These are phyloP conservation scores for Theretra japonica DNA, from an alignment of 2,888 invertebrate species.

Conservation along the genomic window DNA sequence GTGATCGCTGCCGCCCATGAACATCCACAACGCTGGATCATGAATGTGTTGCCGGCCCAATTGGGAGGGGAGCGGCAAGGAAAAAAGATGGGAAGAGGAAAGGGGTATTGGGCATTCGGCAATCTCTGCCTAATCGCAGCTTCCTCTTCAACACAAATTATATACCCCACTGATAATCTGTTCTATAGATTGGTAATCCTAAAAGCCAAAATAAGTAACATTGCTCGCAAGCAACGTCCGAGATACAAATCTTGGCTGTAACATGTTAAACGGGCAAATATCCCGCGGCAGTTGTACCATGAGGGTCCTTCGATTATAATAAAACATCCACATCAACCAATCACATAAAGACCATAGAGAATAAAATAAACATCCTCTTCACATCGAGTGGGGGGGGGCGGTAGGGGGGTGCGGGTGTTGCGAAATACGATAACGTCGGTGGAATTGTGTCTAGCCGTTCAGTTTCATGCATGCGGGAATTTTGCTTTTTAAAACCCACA, in stretches of 20 bases:
- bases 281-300: background rate
- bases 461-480: slow-evolving; percentile 50
- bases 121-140: no score
- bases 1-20: no score
- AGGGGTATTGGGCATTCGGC: no score
- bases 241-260: background rate
- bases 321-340: slow-evolving; percentile 55
- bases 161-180: no score
- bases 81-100: no score
- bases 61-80: no score
- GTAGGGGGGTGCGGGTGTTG: slow-evolving; percentile 39
- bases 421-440: slow-evolving; percentile 58
- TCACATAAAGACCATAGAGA: slow-evolving; percentile 54
- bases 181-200: no score
- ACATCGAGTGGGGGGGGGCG: slow-evolving; percentile 40
- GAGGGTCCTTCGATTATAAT: slow-evolving; percentile 35
- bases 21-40: no score
- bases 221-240: no score
- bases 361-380: slow-evolving; percentile 56
- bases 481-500: slow-evolving; percentile 52
- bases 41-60: no score
- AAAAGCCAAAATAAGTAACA: no score
- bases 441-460: slow-evolving; percentile 54
- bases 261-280: background rate
- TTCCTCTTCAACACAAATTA: no score